Conservation (phyloP, 2,888 invertebrate genomes). For the Ypsolopha sequella region DNA sequence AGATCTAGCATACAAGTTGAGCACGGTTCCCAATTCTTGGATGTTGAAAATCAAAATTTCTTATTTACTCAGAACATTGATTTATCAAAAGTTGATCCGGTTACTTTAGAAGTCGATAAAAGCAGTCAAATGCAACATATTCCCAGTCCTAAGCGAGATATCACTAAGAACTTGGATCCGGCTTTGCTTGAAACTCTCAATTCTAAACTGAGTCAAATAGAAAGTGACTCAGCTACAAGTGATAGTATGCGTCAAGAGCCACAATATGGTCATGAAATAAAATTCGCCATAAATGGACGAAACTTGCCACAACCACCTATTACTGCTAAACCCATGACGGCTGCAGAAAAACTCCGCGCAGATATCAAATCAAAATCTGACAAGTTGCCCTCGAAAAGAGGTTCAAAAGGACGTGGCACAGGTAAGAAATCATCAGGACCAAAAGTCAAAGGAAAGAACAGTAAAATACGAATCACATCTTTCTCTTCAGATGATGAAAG, state of each 20-base stretch:
- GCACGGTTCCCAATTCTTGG: constrained; percentile 52
- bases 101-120: constrained; percentile 79
- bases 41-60: constrained; percentile 72
- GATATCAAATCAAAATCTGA: constrained; percentile 72
- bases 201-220: constrained; percentile 80
- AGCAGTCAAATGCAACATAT: constrained; percentile 73
- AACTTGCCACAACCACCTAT: constrained; percentile 50
- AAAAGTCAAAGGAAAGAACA: constrained; percentile 74
- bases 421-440: constrained; percentile 67
- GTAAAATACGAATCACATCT: constrained; percentile 80
- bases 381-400: constrained; percentile 73
- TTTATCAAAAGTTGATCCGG: constrained; percentile 79
- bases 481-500: constrained; percentile 84
- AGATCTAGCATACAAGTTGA: constrained; percentile 48
- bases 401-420: constrained; percentile 73
- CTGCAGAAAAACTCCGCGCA: constrained; percentile 60
- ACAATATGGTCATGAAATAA: constrained; percentile 65
- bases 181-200: constrained; percentile 76
- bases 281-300: constrained; percentile 61
- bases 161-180: constrained; percentile 77
- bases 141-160: constrained; percentile 79
- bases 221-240: constrained; percentile 81
- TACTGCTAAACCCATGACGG: constrained; percentile 52
- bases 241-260: constrained; percentile 75
- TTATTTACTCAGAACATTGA: constrained; percentile 82